Conservation (phyloP, 1,140 invertebrate species). For the Trichogramma pretiosum region DNA sequence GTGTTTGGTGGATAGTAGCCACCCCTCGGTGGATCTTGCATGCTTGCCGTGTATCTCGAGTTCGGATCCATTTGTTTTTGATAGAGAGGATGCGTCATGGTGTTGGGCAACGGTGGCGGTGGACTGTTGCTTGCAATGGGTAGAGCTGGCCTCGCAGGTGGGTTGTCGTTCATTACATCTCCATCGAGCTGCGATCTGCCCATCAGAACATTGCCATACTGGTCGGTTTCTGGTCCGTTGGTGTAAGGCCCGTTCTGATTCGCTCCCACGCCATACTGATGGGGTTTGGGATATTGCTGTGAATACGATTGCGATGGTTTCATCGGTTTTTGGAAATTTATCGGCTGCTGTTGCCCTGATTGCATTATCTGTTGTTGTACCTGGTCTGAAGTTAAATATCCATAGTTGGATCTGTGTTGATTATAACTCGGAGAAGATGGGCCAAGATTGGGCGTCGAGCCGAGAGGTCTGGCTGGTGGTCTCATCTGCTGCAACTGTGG, state of each 20-base stretch:
- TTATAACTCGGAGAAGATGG: slow-evolving; percentile 31
- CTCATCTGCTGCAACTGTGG: slow-evolving; percentile 19
- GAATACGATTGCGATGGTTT: too few relatives aligned
- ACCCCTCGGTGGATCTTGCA: slow-evolving; percentile 66
- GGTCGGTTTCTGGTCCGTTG: slow-evolving; percentile 26
- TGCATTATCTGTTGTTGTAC: slow-evolving; percentile 27
- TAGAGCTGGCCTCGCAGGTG: slow-evolving; percentile 27
- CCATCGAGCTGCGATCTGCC: slow-evolving; percentile 28
- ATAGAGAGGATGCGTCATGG: slow-evolving; percentile 63
- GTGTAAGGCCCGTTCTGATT: slow-evolving; percentile 29
- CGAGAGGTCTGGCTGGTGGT: slow-evolving; percentile 27
- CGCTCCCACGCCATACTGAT: slow-evolving; percentile 28
- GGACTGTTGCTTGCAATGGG: slow-evolving; percentile 43
- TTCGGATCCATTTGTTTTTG: slow-evolving; percentile 39
- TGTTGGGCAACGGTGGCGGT: slow-evolving; percentile 62
- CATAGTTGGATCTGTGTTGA: slow-evolving; percentile 23
- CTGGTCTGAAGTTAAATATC: slow-evolving; percentile 29
- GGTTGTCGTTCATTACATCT: slow-evolving; percentile 22
- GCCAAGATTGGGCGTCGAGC: slow-evolving; percentile 35
- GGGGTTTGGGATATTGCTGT: slow-evolving; percentile 21
- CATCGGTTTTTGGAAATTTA: slow-evolving; percentile 20
- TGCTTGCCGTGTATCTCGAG: slow-evolving; percentile 57
- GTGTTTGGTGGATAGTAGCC: slow-evolving; percentile 54
- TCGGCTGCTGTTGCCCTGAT: slow-evolving; percentile 16
- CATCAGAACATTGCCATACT: slow-evolving; percentile 25